These are phyloP conservation scores for Drosophila longiperda DNA, from an alignment of 2,888 invertebrate genomes.

Conservation along the genomic window DNA sequence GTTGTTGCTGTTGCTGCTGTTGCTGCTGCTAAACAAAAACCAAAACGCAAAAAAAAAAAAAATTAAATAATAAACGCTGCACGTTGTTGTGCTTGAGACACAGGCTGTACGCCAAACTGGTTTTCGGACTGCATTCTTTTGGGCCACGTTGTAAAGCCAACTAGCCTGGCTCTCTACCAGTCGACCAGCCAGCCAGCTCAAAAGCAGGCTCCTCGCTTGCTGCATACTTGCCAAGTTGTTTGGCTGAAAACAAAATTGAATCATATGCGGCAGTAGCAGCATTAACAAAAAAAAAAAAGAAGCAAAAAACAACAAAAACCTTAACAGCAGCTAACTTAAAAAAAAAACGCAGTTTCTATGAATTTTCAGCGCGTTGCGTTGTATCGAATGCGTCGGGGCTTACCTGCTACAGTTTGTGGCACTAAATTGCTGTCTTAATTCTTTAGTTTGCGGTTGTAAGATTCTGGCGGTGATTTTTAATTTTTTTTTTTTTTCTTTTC, in stretches of 20 bases:
- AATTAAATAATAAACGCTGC: constrained; percentile 29
- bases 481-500: constrained; percentile 4
- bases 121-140: constrained; percentile 79
- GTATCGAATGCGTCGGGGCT: constrained; percentile 31
- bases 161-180: constrained; percentile 31
- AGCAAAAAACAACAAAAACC: neutral
- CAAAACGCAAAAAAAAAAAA: constrained; percentile 15
- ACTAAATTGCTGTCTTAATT: constrained; percentile 34
- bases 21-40: constrained; percentile 20
- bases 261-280: constrained; percentile 66
- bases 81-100: constrained; percentile 65
- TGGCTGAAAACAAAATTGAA: constrained; percentile 72
- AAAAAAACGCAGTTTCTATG: constrained; percentile 40
- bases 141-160: constrained; percentile 73
- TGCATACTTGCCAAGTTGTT: constrained; percentile 61
- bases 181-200: constrained; percentile 26
- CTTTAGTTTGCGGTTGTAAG: constrained; percentile 26
- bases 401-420: constrained; percentile 53
- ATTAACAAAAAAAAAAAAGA: constrained; percentile 8
- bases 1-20: constrained; percentile 5
- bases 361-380: constrained; percentile 34
- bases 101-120: constrained; percentile 76
- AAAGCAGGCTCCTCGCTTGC: constrained; percentile 56
- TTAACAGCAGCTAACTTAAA: neutral
- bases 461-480: constrained; percentile 35